Percentiles rank a stretch among this genome's conserved stretches.
Conservation (phyloP, 1,140 invertebrate species). For the Zeugodacus cucurbitae region DNA sequence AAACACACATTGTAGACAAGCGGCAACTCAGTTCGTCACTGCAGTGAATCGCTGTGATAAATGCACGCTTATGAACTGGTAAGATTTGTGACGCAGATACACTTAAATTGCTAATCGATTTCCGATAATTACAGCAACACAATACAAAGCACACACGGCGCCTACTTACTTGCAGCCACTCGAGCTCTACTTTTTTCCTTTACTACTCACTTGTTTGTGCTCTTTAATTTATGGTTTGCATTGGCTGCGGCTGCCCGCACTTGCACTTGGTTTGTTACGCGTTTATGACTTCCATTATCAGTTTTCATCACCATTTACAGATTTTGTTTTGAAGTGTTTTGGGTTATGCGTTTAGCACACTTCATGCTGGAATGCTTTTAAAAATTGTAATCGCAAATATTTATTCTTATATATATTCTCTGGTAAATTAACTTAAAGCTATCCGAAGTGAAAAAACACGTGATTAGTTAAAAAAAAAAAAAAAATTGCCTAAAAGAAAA, state of each 20-base stretch:
- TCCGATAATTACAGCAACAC: slow-evolving; percentile 24
- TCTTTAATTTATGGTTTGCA: neutral
- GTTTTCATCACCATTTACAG: neutral
- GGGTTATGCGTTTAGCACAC: too few species aligned
- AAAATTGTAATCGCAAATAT: neutral
- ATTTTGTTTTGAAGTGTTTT: too few species aligned
- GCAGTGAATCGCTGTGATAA: too few species aligned
- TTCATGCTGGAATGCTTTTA: neutral
- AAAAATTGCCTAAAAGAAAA: too few species aligned
- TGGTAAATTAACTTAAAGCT: too few species aligned
- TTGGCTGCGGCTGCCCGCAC: too few species aligned
- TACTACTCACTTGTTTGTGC: neutral
- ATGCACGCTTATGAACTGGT: slow-evolving; percentile 26
- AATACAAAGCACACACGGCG: neutral
- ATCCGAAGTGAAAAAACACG: too few species aligned
- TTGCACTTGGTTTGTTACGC: neutral
- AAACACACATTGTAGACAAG: neutral
- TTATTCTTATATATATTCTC: too few species aligned
- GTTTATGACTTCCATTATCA: neutral
- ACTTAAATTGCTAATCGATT: slow-evolving; percentile 36
- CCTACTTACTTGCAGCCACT: neutral
- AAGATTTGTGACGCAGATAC: slow-evolving; percentile 38
- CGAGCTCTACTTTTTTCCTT: neutral
- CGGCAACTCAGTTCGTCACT: neutral
- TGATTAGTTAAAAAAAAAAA: too few species aligned